Conservation (phyloP, 2,113 vertebrate genomes). For the Setophaga petechia region DNA sequence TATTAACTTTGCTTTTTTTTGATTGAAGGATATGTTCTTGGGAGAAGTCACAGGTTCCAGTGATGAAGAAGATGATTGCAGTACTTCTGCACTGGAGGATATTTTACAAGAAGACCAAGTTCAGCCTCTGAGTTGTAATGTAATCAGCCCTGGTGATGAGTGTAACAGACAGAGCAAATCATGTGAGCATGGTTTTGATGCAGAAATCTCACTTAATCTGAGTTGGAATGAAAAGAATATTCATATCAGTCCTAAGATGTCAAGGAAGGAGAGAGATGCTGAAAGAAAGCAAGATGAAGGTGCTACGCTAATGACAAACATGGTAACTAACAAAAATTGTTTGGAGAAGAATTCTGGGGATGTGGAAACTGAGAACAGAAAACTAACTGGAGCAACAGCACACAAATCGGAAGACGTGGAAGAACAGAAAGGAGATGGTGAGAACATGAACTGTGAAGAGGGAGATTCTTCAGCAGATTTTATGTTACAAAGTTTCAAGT, state of each 20-base stretch:
- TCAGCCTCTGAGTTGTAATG: neutral
- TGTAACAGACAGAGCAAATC: neutral
- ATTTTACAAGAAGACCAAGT: neutral
- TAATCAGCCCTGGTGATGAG: neutral
- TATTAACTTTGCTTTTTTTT: neutral
- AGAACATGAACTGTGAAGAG: neutral
- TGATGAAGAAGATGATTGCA: slow-evolving; percentile 49
- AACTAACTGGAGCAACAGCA: neutral
- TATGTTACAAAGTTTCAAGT: neutral
- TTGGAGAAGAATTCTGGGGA: neutral
- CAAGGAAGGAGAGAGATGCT: neutral
- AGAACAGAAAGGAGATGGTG: neutral
- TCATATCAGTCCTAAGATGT: neutral
- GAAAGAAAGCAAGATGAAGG: neutral
- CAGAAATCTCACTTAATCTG: neutral
- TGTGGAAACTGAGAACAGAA: neutral
- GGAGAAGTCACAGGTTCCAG: slow-evolving; percentile 71
- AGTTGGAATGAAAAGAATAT: neutral
- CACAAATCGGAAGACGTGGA: neutral
- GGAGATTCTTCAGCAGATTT: neutral
- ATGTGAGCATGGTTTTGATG: neutral
- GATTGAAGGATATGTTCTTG: slow-evolving; percentile 68
- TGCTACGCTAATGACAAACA: neutral
- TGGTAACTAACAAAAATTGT: neutral
- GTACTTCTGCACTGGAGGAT: neutral